Base-by-base conservation (phyloP, 2,888 invertebrate species). In the Cheilosia scutellata region DNA sequence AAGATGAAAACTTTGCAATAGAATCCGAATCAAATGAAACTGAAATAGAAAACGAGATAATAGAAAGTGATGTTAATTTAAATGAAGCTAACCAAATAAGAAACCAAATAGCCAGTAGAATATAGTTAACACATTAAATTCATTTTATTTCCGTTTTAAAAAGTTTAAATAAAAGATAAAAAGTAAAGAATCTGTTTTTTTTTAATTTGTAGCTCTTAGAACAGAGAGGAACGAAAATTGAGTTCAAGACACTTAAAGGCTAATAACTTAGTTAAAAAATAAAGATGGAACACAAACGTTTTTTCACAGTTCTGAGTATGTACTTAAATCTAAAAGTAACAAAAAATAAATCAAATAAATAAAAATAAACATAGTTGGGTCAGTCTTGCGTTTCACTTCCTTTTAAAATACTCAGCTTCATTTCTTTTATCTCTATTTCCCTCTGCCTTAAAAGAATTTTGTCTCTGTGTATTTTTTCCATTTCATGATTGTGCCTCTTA, bases 81-180 rank as follows among this genome's bases (percentile, higher is more conserved):
- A 63, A 63, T 16, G n/a, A 49, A 33, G 49, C 33, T 13, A 63
- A 20, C 33, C 16, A 33, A 49, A 49, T 31, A 33, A 47, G 49
- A 63, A 13, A 49, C 20, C 9, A 9, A 11, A 40, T 40, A 9
- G 40, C 40, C 6, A 40, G 9, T 40, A 40, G 9, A 9, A 40
- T 40, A 9, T 11, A 40, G 9, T 40, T 40, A 40, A 6, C 11
- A 40, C 9, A 40, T 40, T 40, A 40, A 40, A 40, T 40, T 40
- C 9, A 9, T 40, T 9, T 40, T 11, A 40, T 40, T 40, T 40
- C 7, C 33, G 33, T 33, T 33, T 6, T 6, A 33, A 6, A 33
- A 7, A 7, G 6, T 6, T 6, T 6, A 33, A 33, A 33, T 33
- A 33, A 33, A 6, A 33, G 7, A 7, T 33, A 33, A 7, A 33